These are phyloP conservation scores for Drosophila funebris DNA, from an alignment of 1,140 invertebrate genomes.

Conservation along the genomic window DNA sequence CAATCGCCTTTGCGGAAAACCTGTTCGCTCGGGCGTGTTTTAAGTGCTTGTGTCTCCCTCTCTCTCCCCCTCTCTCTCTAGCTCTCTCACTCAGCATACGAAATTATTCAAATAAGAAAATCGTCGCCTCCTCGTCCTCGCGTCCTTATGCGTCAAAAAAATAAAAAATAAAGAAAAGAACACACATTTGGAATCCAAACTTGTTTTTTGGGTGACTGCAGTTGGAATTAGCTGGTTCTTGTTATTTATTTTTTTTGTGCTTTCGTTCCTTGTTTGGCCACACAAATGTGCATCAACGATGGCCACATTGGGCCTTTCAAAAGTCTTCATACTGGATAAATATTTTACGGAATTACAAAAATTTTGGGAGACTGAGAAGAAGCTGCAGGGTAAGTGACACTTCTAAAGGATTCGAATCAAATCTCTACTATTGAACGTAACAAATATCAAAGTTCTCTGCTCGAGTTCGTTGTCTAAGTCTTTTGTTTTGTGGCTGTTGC, in stretches of 20 bases:
- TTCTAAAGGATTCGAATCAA: not conserved
- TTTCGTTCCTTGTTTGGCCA: constrained; percentile 47
- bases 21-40: constrained; percentile 62
- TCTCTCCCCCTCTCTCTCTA: not conserved
- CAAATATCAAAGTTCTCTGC: not conserved
- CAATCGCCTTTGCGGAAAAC: constrained; percentile 70
- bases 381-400: constrained; percentile 92
- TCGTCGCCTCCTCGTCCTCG: constrained; percentile 34
- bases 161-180: not conserved
- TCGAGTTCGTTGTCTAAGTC: constrained; percentile 56
- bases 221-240: constrained; percentile 29
- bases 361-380: constrained; percentile 98
- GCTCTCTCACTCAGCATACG: constrained; percentile 48
- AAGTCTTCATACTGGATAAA: constrained; percentile 98
- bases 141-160: constrained; percentile 37
- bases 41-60: not conserved
- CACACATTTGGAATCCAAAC: constrained; percentile 52
- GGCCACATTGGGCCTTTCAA: constrained; percentile 95
- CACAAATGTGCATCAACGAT: constrained; percentile 83
- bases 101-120: constrained; percentile 82
- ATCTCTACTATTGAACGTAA: not conserved
- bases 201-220: constrained; percentile 39
- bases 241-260: not conserved
- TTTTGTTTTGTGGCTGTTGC: constrained; percentile 21
- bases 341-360: constrained; percentile 98